Percentiles rank a stretch among this genome's conserved stretches.
These are phyloP conservation scores for Megaceryle torquata DNA, from an alignment of 2,113 vertebrate species.

Conservation along the genomic window DNA sequence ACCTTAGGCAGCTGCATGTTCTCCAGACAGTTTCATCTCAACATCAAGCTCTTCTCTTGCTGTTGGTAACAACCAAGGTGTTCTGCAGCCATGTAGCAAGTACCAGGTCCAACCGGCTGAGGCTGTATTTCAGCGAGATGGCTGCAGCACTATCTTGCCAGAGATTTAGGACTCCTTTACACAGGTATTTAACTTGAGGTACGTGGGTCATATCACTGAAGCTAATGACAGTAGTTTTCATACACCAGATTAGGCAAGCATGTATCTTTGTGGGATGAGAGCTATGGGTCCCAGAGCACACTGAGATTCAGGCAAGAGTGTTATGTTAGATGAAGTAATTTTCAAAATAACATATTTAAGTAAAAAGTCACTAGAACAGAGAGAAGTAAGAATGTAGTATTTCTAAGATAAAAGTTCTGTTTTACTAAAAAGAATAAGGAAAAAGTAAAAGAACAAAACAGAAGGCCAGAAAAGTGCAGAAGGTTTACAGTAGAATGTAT, in stretches of 20 bases:
- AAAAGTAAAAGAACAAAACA: not conserved
- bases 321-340: not conserved
- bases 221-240: not conserved
- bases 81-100: not conserved
- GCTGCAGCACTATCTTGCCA: not conserved
- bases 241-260: not conserved
- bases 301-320: not conserved
- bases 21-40: not conserved
- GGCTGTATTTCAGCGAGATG: not conserved
- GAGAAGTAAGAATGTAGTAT: not conserved
- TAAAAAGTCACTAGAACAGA: not conserved
- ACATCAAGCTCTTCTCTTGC: not conserved
- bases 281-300: not conserved
- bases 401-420: not conserved
- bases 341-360: not conserved
- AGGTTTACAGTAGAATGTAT: not conserved
- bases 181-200: not conserved
- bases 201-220: not conserved
- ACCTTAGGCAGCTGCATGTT: not conserved
- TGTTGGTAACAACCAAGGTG: not conserved
- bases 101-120: not conserved
- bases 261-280: not conserved
- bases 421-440: not conserved
- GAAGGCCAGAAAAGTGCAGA: not conserved
- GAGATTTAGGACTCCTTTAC: not conserved